A percentile compares a stretch with the other conserved stretches of the same genome.
phyloP scores from a whole-genome alignment of 1,140 invertebrate genomes.

The Dinoponera quadriceps region DNA sequence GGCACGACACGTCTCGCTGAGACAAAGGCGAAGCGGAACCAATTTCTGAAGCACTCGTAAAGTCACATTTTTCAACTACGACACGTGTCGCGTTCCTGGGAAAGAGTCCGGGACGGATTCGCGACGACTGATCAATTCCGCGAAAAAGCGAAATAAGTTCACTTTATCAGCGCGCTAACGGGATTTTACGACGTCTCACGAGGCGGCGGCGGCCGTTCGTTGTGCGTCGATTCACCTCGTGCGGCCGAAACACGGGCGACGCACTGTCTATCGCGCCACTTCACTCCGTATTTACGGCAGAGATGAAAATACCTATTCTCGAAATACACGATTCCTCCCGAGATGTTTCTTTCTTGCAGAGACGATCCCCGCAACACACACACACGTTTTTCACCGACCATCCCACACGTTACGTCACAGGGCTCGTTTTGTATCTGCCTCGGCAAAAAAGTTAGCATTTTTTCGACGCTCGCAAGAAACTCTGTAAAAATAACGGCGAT shows the following conservation, averaged over 20 bases:
- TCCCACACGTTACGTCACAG: neutral
- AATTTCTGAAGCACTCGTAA: neutral
- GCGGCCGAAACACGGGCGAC: neutral
- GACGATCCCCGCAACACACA: too few species aligned
- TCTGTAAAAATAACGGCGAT: slow-evolving; percentile 15
- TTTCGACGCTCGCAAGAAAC: neutral
- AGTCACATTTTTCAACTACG: too few species aligned
- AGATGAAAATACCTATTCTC: neutral
- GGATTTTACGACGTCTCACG: neutral
- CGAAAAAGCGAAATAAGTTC: too few species aligned
- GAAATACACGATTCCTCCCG: neutral
- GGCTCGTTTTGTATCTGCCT: neutral
- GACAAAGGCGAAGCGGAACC: neutral
- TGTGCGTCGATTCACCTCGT: slow-evolving; percentile 59
- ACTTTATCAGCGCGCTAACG: too few species aligned
- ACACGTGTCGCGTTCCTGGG: too few species aligned
- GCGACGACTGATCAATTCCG: too few species aligned
- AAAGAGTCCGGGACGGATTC: too few species aligned
- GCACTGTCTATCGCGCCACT: neutral
- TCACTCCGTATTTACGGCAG: neutral
- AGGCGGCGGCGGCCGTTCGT: slow-evolving; percentile 31
- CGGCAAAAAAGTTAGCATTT: neutral
- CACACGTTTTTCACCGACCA: neutral
- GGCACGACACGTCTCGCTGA: too few species aligned
- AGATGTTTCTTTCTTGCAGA: neutral